Conservation (phyloP, 1,140 invertebrate genomes). For the Lepidurus couesii region DNA sequence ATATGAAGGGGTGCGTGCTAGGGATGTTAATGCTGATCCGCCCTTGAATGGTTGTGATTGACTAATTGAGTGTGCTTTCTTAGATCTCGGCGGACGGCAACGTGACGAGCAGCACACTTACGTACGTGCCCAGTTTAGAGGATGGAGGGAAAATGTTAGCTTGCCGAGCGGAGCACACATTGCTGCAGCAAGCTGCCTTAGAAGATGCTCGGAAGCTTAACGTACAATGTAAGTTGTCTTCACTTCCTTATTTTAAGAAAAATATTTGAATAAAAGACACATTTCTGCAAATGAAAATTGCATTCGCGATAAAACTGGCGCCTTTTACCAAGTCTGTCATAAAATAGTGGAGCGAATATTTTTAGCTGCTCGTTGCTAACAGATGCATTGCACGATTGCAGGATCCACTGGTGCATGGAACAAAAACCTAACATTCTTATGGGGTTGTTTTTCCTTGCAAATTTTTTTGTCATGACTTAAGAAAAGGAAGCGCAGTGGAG, state of each 20-base stretch:
- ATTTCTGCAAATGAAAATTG: too few relatives aligned
- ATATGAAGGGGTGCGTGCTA: neutral
- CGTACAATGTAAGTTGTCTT: slow-evolving; percentile 66
- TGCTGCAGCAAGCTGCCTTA: slow-evolving; percentile 64
- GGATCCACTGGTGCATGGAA: too few relatives aligned
- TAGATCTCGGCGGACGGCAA: slow-evolving; percentile 66
- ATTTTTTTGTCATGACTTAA: neutral
- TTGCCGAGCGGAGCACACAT: slow-evolving; percentile 82
- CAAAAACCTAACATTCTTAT: too few relatives aligned
- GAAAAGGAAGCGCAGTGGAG: neutral
- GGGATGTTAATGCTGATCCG: neutral
- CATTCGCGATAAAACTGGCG: too few relatives aligned
- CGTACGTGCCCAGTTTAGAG: slow-evolving; percentile 60
- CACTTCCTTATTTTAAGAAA: neutral
- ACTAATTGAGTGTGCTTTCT: slow-evolving; percentile 19
- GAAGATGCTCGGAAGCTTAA: slow-evolving; percentile 77
- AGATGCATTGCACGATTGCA: too few relatives aligned
- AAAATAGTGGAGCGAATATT: too few relatives aligned
- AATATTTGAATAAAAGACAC: neutral
- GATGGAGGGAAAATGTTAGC: slow-evolving; percentile 76
- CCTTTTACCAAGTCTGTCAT: too few relatives aligned
- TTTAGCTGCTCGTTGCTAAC: too few relatives aligned
- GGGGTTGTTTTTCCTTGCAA: neutral
- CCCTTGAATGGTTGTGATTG: slow-evolving; percentile 2
- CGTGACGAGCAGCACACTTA: slow-evolving; percentile 73